A percentile compares a stretch with the other conserved stretches of the same genome.
phyloP scores from a whole-genome alignment of 2,113 vertebrate genomes.

The Scopus umbretta region DNA sequence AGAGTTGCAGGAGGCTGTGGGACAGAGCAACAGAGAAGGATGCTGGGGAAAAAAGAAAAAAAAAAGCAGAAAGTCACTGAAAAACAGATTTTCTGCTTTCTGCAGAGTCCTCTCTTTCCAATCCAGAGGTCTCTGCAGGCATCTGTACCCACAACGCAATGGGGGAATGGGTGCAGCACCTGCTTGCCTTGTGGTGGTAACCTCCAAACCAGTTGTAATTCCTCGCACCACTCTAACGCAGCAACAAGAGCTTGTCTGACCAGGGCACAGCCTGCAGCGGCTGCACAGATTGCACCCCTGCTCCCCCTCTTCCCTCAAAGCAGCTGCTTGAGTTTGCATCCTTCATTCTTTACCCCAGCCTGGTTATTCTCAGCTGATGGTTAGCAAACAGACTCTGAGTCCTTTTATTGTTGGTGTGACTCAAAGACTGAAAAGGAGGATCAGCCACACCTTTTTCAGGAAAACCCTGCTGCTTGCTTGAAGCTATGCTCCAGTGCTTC shows the following conservation, averaged over 20 bases:
- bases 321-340: neutral
- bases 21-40: neutral
- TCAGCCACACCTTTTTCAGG: neutral
- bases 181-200: neutral
- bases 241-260: neutral
- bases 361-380: neutral
- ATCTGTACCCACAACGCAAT: too few species aligned
- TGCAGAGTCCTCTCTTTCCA: neutral
- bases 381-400: neutral
- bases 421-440: neutral
- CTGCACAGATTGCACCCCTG: neutral
- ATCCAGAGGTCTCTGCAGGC: neutral
- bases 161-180: neutral
- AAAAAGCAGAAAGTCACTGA: neutral
- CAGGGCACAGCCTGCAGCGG: neutral
- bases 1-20: neutral
- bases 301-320: neutral
- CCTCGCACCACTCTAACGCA: accelerated
- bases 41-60: neutral
- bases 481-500: neutral
- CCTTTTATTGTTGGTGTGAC: neutral
- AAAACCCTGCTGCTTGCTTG: neutral
- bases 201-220: neutral
- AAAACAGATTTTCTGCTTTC: neutral
- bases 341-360: neutral